Evolutionary conservation across 1,140 invertebrate species (phyloP).

Genomic region (Scaptomyza hsui): DNA sequence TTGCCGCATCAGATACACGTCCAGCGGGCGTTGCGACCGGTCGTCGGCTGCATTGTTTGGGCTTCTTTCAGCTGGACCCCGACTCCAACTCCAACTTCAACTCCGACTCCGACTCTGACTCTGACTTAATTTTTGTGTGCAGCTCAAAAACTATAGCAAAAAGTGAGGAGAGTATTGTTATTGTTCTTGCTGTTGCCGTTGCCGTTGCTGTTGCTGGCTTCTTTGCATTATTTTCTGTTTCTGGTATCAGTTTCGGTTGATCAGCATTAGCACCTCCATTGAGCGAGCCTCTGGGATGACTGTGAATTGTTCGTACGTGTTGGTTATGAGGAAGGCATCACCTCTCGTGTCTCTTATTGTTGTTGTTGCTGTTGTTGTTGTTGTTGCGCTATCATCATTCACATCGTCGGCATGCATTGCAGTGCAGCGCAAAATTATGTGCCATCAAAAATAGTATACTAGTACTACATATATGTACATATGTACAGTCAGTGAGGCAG

Average conservation of each 20-base stretch:
- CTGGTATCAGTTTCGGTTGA: slow-evolving; percentile 78
- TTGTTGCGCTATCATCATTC: slow-evolving; percentile 46
- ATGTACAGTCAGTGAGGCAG: slow-evolving; percentile 20
- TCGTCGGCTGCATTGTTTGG: slow-evolving; percentile 58
- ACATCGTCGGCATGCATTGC: slow-evolving; percentile 47
- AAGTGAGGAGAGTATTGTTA: slow-evolving; percentile 48
- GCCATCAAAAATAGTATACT: too few relatives aligned
- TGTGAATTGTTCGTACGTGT: slow-evolving; percentile 78
- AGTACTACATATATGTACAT: slow-evolving; percentile 10
- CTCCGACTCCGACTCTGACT: slow-evolving; percentile 33
- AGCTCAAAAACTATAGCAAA: slow-evolving; percentile 55
- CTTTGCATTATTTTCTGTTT: slow-evolving; percentile 74
- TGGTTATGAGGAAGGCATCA: slow-evolving; percentile 70
- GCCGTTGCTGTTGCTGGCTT: slow-evolving; percentile 45
- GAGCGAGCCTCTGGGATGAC: slow-evolving; percentile 56
- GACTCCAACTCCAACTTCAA: neutral
- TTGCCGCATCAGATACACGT: slow-evolving; percentile 77
- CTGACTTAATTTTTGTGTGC: slow-evolving; percentile 68
- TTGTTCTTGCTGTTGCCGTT: slow-evolving; percentile 28
- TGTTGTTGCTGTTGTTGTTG: too few relatives aligned
- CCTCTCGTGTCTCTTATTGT: too few relatives aligned
- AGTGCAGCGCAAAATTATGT: slow-evolving; percentile 65
- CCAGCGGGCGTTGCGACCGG: slow-evolving; percentile 72
- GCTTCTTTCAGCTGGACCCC: slow-evolving; percentile 36
- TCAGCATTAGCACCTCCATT: slow-evolving; percentile 81